Percentiles rank a stretch among this genome's conserved stretches.
phyloP scores from a whole-genome alignment of 2,888 invertebrate genomes.

The Aradus depressus region DNA sequence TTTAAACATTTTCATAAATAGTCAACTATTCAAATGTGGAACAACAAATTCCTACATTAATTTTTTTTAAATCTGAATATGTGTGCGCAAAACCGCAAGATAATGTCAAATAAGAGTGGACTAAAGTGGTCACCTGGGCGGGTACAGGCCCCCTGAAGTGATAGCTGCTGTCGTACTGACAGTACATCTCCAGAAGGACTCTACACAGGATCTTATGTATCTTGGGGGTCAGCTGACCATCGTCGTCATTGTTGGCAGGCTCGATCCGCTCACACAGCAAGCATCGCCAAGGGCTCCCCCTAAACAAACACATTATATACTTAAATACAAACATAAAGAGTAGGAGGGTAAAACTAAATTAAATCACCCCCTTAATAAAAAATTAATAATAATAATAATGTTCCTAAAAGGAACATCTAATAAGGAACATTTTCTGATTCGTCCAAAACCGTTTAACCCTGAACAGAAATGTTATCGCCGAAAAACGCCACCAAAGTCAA shows the following conservation, averaged over 20 bases:
- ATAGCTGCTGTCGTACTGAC: slow-evolving; percentile 79
- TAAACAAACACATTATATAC: neutral
- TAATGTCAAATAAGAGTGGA: neutral
- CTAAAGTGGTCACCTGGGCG: slow-evolving; percentile 44
- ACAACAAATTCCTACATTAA: no score
- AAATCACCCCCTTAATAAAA: neutral
- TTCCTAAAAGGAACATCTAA: neutral
- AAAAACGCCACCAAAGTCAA: no score
- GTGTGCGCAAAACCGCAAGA: neutral
- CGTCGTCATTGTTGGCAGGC: slow-evolving; percentile 1
- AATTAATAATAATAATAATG: neutral
- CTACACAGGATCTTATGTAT: slow-evolving; percentile 66
- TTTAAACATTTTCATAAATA: no score
- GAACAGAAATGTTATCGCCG: no score
- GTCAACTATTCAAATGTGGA: no score
- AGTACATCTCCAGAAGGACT: slow-evolving; percentile 78
- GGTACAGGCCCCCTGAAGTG: slow-evolving; percentile 79
- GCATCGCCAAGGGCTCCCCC: slow-evolving; percentile 68
- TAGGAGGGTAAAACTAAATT: neutral
- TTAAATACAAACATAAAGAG: no score
- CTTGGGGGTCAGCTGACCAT: slow-evolving; percentile 24
- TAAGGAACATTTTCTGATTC: no score
- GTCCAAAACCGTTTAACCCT: no score
- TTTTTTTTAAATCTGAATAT: no score
- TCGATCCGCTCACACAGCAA: slow-evolving; percentile 71